phyloP scores from a whole-genome alignment of 2,797 vertebrate genomes.

The Paratrypauchen microcephalus region DNA sequence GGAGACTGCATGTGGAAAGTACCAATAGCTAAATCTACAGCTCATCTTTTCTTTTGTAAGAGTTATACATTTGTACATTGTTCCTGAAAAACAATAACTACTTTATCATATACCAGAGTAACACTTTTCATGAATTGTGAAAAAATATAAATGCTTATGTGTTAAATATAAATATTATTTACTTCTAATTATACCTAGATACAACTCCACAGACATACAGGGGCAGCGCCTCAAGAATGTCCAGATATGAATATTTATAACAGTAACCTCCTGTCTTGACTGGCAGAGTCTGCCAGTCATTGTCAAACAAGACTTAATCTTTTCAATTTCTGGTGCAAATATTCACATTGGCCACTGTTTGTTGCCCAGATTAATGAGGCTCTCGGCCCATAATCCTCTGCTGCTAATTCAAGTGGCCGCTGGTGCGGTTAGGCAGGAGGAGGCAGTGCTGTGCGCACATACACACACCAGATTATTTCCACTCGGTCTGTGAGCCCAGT shows the following conservation, averaged over 20 bases:
- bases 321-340: slow-evolving; percentile 99
- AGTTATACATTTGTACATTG: background rate
- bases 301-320: slow-evolving; percentile 99
- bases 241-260: slow-evolving; percentile 96
- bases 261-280: slow-evolving; percentile 94
- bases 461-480: slow-evolving; percentile 83
- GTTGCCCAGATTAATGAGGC: slow-evolving; percentile 99
- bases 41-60: background rate
- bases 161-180: background rate
- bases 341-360: slow-evolving; percentile 99
- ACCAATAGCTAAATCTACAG: background rate
- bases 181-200: slow-evolving; percentile 6
- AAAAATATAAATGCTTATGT: background rate
- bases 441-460: slow-evolving; percentile 84
- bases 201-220: slow-evolving; percentile 14
- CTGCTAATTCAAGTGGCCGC: slow-evolving; percentile 99
- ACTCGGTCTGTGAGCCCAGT: slow-evolving; percentile 14
- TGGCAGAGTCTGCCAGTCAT: slow-evolving; percentile 94
- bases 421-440: slow-evolving; percentile 79
- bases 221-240: slow-evolving; percentile 40
- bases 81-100: background rate
- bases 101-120: too few relatives aligned
- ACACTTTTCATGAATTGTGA: too few relatives aligned
- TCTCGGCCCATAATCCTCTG: slow-evolving; percentile 97
- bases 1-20: background rate